Evolutionary conservation across 2,888 invertebrate genomes (phyloP), one percentile per base, ranked within the genome.

Genomic region (Gymnocheta viridis): DNA sequence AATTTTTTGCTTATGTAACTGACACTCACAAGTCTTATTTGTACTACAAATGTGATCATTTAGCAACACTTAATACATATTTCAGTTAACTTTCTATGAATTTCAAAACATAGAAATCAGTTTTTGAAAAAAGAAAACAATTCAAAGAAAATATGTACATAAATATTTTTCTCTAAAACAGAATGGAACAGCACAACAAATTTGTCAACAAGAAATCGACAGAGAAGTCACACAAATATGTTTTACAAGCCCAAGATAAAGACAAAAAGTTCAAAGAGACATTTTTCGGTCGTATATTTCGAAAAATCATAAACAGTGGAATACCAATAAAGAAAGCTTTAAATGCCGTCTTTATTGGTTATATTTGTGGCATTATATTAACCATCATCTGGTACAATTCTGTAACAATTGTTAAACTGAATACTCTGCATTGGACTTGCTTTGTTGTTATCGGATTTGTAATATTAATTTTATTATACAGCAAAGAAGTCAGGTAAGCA

Each of bases 401-500:
- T 49, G 77, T 86, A 82, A 78, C 82, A 12, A 2, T 17, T 10
- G 38, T 44, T 19, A 10, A 69, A 32, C n/a, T 69, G 82, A 22
- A 82, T 58, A 22, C 76, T 41, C 54, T 84, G 0, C 78, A 76
- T 22, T 90, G 90, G 90, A 47, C 86, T 0, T n/a, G 78, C 0
- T 54, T 85, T 22, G 78, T 87, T 1, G 4, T 87, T 0, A 9
- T 85, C 1, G 35, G 87, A 41, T 19, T 89, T 4, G 58, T 86
- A 2, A 69, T 85, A 9, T 22, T 87, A 1, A 29, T 86, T 2
- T 70, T 91, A 5, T 27, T 87, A 2, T 89, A 88, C 29, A 88
- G 87, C 35, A 88, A 87, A 4, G 66, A 86, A 47, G 82, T 88
- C 5, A 88, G 91, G 91, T 91, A 78, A 86, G 85, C 17, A 24